Evolutionary conservation across 1,140 invertebrate genomes (phyloP).

Genomic region (Lithobius niger): DNA sequence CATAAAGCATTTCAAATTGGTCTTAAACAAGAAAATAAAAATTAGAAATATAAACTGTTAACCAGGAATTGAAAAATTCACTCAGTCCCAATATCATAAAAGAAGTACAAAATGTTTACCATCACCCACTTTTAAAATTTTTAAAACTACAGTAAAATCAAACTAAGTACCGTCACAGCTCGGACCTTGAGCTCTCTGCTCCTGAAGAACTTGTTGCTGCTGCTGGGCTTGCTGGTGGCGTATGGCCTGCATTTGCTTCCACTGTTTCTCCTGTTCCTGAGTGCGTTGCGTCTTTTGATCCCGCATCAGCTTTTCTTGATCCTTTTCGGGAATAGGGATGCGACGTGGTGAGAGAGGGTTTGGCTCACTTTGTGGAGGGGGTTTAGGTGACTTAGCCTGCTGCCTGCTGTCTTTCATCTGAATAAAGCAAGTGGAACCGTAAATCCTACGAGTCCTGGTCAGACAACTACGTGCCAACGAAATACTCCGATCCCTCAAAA

Average conservation of each 20-base stretch:
- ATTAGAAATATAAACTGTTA: too few species aligned
- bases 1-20: too few species aligned
- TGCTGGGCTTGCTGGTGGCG: slow-evolving; percentile 65
- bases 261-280: slow-evolving; percentile 68
- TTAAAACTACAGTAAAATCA: too few species aligned
- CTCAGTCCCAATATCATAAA: too few species aligned
- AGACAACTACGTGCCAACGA: too few species aligned
- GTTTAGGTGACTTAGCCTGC: slow-evolving; percentile 15
- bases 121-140: too few species aligned
- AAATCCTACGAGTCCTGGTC: neutral
- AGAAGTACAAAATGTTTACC: too few species aligned
- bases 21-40: too few species aligned
- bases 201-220: slow-evolving; percentile 62
- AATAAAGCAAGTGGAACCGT: slow-evolving; percentile 2
- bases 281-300: slow-evolving; percentile 50
- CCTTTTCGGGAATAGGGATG: slow-evolving; percentile 32
- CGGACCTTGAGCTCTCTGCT: slow-evolving; percentile 56
- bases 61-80: too few species aligned
- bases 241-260: slow-evolving; percentile 70
- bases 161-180: too few species aligned
- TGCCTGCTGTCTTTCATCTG: slow-evolving; percentile 7
- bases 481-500: too few species aligned
- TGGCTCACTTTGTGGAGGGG: slow-evolving; percentile 6
- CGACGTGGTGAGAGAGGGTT: slow-evolving; percentile 1
- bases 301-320: slow-evolving; percentile 49